phyloP scores from a whole-genome alignment of 2,113 vertebrate genomes.

The Pelecanoides urinatrix region DNA sequence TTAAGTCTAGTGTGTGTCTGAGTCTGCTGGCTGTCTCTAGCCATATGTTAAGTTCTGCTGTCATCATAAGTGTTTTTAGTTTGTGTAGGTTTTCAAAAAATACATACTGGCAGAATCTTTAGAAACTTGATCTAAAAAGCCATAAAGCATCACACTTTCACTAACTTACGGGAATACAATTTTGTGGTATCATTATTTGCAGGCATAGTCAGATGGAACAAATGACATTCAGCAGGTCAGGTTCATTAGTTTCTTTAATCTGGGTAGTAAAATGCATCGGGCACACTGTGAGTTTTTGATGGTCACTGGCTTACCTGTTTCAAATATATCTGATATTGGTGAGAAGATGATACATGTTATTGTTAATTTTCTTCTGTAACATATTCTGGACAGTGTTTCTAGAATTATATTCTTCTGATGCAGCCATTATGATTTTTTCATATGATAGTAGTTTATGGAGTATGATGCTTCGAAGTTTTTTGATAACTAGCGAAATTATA shows the following conservation, averaged over 20 bases:
- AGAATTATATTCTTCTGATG: background rate
- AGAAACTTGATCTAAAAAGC: background rate
- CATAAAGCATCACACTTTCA: background rate
- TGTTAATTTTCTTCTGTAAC: background rate
- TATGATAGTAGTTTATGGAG: background rate
- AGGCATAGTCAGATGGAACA: background rate
- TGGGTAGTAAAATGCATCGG: background rate
- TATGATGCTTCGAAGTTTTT: background rate
- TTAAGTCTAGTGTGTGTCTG: background rate
- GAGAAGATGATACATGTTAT: background rate
- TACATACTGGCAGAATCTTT: background rate
- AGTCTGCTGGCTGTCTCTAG: slow-evolving; percentile 3
- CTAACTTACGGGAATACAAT: background rate
- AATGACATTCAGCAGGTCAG: background rate
- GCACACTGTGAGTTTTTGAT: background rate
- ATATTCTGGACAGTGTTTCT: background rate
- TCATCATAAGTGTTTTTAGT: background rate
- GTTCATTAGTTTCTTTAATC: background rate
- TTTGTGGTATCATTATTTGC: background rate
- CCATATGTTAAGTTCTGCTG: background rate
- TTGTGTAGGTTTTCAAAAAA: background rate
- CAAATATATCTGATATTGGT: background rate
- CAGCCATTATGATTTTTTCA: background rate
- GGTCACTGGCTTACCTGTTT: background rate
- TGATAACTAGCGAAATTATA: background rate